Evolutionary conservation across 1,140 invertebrate species (phyloP), one percentile per base, ranked within the genome.

Genomic region (Drosophila kanapiae): DNA sequence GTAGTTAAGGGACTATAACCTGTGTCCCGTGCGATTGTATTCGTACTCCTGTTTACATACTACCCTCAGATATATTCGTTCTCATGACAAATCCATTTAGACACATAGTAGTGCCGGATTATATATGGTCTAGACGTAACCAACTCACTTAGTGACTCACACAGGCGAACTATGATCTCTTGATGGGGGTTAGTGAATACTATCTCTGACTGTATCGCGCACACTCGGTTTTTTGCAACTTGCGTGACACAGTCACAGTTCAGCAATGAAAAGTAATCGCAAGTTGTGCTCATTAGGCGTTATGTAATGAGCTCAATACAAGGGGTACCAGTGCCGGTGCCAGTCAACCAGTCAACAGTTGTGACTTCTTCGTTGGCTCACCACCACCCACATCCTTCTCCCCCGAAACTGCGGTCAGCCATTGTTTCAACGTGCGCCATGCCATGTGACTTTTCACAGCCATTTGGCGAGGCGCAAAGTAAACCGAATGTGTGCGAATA

Each of bases 361-460:
- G 72, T 77, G 56, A 69, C 75, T 72, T 67, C 67, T 78, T 78
- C 38, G 48, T 18, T 48, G 61, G 31, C 33, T 31, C 27, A 13
- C 31, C 47, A 23, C 38, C 61, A 68, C 23, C 67, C 62, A 67
- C 61, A 43, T 62, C 18, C 37, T 18, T 38, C 16, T 40, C 31
- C 71, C 49, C 56, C 53, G 35, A 11, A 38, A 16, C 31, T 61
- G 65, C 76, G 76, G 75, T 64, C 58, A 72, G 23, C 72, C 77
- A 87, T 87, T 87, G 83, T 87, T 87, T 77, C 45, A 64, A 14
- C 45, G 47, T 14, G 53, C 53, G 58, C 29, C 58, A 37, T 53
- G 61, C 64, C 80, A 80, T 87, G 83, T 88, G 83, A 87, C 76
- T 88, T 88, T 83, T 87, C 83, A 88, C 83, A 87, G 83, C 72